A percentile compares a stretch with the other conserved stretches of the same genome.
phyloP scores from a whole-genome alignment of 2,113 vertebrate genomes.

The Toxostoma redivivum region DNA sequence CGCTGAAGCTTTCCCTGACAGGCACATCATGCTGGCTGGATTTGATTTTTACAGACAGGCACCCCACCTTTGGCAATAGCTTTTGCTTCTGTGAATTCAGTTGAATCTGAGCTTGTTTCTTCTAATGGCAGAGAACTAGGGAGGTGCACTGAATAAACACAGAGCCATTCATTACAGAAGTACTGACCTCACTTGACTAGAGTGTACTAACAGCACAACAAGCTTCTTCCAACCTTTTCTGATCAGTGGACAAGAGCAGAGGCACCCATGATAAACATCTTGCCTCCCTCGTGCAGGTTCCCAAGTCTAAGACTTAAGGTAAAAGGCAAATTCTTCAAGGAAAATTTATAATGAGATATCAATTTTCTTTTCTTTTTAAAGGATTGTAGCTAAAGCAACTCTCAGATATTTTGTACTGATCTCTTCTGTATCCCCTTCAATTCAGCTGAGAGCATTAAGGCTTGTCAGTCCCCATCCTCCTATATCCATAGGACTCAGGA shows the following conservation, averaged over 20 bases:
- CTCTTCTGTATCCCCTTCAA: neutral
- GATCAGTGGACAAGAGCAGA: neutral
- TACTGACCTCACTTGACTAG: neutral
- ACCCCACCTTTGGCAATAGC: neutral
- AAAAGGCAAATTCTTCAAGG: neutral
- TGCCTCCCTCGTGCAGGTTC: neutral
- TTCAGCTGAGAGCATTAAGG: neutral
- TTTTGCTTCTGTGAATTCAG: neutral
- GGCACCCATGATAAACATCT: neutral
- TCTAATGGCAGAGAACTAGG: neutral
- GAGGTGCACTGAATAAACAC: neutral
- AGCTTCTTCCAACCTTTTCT: neutral
- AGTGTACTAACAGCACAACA: neutral
- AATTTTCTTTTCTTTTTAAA: neutral
- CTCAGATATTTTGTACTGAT: neutral
- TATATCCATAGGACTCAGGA: neutral
- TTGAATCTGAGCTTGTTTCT: neutral
- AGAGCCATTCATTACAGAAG: neutral
- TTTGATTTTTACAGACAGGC: neutral
- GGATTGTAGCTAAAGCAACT: neutral
- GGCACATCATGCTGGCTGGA: neutral
- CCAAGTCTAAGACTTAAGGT: neutral
- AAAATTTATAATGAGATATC: neutral
- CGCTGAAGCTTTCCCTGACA: neutral
- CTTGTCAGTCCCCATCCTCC: neutral